These are phyloP conservation scores for Acronicta leporina DNA, from an alignment of 2,888 invertebrate species.

Conservation along the genomic window DNA sequence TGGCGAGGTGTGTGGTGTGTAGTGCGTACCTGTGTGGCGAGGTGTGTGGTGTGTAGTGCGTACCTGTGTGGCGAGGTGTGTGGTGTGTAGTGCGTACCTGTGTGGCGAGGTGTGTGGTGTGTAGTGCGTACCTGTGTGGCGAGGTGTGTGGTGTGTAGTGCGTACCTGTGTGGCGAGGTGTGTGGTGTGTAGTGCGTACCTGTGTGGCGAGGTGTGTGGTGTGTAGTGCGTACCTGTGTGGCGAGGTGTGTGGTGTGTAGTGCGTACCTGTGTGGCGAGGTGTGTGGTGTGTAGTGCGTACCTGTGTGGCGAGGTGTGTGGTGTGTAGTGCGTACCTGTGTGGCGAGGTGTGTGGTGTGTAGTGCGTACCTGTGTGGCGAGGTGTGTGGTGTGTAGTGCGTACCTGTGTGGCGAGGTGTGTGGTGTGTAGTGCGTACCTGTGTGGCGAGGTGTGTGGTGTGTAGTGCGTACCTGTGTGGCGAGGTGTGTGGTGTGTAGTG, in stretches of 20 bases:
- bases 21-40: conserved; percentile 13
- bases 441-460: not conserved
- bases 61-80: too few relatives aligned
- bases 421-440: conserved; percentile 14
- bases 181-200: too few relatives aligned
- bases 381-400: not conserved
- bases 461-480: too few relatives aligned
- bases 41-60: not conserved
- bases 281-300: not conserved
- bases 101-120: not conserved
- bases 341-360: too few relatives aligned
- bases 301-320: conserved; percentile 7
- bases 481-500: too few relatives aligned
- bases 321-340: too few relatives aligned
- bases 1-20: too few relatives aligned
- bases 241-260: not conserved
- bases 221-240: conserved; percentile 13
- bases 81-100: conserved; percentile 14
- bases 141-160: too few relatives aligned
- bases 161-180: conserved; percentile 14
- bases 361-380: conserved; percentile 13
- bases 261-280: too few relatives aligned
- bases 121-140: too few relatives aligned
- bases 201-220: too few relatives aligned
- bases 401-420: too few relatives aligned